Conservation (phyloP, 2,888 invertebrate species). For the Monoplex corrugatus region DNA sequence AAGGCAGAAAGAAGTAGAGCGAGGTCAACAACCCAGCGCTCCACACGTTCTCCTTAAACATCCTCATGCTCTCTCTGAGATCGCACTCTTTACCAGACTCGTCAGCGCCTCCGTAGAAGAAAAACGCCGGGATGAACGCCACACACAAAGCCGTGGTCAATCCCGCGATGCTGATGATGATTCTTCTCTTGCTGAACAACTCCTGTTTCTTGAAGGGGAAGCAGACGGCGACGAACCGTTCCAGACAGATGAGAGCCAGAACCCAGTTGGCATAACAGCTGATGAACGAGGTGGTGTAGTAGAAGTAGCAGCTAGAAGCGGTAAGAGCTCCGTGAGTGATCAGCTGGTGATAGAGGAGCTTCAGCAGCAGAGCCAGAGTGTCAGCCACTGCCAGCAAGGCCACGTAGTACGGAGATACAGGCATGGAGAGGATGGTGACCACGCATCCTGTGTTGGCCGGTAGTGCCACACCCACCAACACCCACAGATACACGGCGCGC, state of each 20-base stretch:
- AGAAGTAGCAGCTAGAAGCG: neutral
- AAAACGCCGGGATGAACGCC: neutral
- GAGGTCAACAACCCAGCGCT: neutral
- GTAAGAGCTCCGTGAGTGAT: neutral
- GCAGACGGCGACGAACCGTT: slow-evolving; percentile 65
- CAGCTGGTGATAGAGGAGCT: slow-evolving; percentile 51
- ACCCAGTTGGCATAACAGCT: slow-evolving; percentile 54
- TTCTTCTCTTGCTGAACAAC: slow-evolving; percentile 49
- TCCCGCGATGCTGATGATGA: slow-evolving; percentile 14
- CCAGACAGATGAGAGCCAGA: slow-evolving; percentile 53
- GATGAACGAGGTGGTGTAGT: slow-evolving; percentile 10
- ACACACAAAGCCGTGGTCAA: neutral
- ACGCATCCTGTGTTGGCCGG: slow-evolving; percentile 55
- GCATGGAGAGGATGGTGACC: slow-evolving; percentile 55
- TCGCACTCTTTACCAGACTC: neutral
- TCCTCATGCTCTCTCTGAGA: neutral
- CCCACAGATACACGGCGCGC: slow-evolving; percentile 53
- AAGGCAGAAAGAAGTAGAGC: slow-evolving; percentile 29
- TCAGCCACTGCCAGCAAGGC: slow-evolving; percentile 54
- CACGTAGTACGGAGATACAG: slow-evolving; percentile 54
- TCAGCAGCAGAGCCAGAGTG: slow-evolving; percentile 46
- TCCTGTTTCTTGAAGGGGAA: slow-evolving; percentile 60
- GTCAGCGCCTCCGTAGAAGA: neutral
- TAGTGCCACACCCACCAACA: slow-evolving; percentile 52
- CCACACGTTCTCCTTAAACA: neutral